Conservation (phyloP, 2,888 invertebrate genomes). For the Lacanobia wlatinum region DNA sequence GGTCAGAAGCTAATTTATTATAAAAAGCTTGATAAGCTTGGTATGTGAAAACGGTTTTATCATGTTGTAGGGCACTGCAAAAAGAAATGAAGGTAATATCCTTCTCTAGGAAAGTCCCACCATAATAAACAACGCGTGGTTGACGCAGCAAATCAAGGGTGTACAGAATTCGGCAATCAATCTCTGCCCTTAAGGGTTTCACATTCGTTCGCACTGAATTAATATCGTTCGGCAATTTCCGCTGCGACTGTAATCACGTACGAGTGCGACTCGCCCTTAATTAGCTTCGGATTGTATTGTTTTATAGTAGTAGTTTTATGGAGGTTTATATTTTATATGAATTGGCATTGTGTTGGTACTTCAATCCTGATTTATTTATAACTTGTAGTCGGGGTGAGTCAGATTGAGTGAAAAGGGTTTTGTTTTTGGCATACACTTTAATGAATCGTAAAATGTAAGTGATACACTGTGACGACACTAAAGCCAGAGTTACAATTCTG, state of each 20-base stretch:
- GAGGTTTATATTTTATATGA: not conserved
- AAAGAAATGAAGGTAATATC: no score
- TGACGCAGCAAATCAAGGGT: slow-evolving; percentile 16
- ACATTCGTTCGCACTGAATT: slow-evolving; percentile 50
- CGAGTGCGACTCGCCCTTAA: slow-evolving; percentile 30
- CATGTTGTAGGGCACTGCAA: no score
- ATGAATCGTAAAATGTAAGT: no score
- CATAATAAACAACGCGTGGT: slow-evolving; percentile 1
- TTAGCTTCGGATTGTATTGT: slow-evolving; percentile 30
- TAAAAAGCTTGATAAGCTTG: no score
- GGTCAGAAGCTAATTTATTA: no score
- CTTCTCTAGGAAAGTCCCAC: not conserved
- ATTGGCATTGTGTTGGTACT: not conserved
- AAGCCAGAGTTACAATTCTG: no score
- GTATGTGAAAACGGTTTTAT: no score
- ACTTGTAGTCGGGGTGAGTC: no score
- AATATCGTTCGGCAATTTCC: slow-evolving; percentile 54
- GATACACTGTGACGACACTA: no score
- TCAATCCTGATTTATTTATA: not conserved
- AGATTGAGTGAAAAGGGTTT: no score
- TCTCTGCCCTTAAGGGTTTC: slow-evolving; percentile 57
- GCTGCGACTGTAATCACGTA: slow-evolving; percentile 16
- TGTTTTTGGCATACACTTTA: no score
- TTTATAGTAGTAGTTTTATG: not conserved
- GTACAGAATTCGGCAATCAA: slow-evolving; percentile 56